phyloP scores from a whole-genome alignment of 2,888 invertebrate genomes.

The Mylabris sibirica region DNA sequence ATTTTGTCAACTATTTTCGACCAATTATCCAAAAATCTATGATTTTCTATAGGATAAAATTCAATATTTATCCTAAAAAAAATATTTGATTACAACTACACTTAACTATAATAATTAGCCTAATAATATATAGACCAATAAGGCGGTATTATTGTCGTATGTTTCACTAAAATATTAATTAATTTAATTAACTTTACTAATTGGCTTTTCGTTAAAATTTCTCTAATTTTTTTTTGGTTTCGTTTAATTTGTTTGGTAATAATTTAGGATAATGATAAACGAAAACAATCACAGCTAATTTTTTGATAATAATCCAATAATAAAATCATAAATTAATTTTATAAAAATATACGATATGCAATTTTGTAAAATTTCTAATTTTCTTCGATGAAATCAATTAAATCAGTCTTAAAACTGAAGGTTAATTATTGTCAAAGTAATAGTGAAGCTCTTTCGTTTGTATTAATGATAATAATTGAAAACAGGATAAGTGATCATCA shows the following conservation, averaged over 20 bases:
- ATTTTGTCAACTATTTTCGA: background rate
- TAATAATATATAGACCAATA: constrained; percentile 42
- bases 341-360: constrained; percentile 8
- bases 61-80: constrained; percentile 4
- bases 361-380: background rate
- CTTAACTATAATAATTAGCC: constrained; percentile 20
- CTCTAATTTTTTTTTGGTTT: background rate
- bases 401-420: background rate
- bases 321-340: constrained; percentile 21
- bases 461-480: background rate
- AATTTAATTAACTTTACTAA: constrained; percentile 19
- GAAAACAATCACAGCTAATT: constrained; percentile 21
- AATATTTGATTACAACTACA: constrained; percentile 10
- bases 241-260: constrained; percentile 23
- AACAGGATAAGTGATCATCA: background rate
- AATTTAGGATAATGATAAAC: constrained; percentile 14
- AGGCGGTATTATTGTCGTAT: constrained; percentile 57
- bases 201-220: constrained; percentile 4
- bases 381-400: constrained; percentile 3
- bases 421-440: constrained; percentile 6
- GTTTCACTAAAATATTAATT: constrained; percentile 50
- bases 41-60: constrained; percentile 12
- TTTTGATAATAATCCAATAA: constrained; percentile 14
- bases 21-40: constrained; percentile 26
- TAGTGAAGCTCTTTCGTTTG: background rate